A percentile compares a stretch with the other conserved stretches of the same genome.
Evolutionary conservation across 2,113 vertebrate genomes (phyloP).

Genomic region (Tringa solitaria): DNA sequence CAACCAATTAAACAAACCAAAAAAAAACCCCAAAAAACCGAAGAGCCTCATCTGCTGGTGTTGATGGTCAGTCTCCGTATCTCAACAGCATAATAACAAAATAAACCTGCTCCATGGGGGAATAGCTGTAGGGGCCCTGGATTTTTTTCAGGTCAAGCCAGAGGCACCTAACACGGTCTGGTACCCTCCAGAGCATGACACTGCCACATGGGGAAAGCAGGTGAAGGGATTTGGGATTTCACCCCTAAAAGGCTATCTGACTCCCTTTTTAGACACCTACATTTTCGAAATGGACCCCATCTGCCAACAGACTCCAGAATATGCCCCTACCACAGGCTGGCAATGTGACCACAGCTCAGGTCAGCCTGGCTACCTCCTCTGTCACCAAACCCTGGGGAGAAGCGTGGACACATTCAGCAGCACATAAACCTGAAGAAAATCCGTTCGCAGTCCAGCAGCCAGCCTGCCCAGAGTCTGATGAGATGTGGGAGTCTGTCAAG

Average conservation of each 20-base stretch:
- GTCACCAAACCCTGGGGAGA: not conserved
- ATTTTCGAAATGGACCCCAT: not conserved
- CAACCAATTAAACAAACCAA: too few species aligned
- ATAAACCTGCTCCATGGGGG: not conserved
- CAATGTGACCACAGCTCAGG: not conserved
- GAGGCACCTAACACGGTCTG: not conserved
- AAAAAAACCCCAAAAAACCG: too few species aligned
- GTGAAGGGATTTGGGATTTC: not conserved
- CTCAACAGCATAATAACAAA: not conserved
- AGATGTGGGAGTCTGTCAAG: not conserved
- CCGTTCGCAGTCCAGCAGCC: accelerated
- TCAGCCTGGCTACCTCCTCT: not conserved
- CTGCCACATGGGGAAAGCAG: accelerated
- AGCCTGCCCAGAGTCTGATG: not conserved
- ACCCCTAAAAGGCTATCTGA: not conserved
- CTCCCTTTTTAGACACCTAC: not conserved
- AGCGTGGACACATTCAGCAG: not conserved
- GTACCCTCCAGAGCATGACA: not conserved
- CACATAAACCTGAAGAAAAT: not conserved
- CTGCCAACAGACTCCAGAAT: not conserved
- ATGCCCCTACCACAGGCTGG: not conserved
- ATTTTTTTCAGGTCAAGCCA: not conserved
- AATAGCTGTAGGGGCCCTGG: not conserved
- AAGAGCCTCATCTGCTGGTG: not conserved
- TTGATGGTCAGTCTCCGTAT: not conserved